Evolutionary conservation across 2,888 invertebrate species (phyloP).

Genomic region (Craniophora ligustri): DNA sequence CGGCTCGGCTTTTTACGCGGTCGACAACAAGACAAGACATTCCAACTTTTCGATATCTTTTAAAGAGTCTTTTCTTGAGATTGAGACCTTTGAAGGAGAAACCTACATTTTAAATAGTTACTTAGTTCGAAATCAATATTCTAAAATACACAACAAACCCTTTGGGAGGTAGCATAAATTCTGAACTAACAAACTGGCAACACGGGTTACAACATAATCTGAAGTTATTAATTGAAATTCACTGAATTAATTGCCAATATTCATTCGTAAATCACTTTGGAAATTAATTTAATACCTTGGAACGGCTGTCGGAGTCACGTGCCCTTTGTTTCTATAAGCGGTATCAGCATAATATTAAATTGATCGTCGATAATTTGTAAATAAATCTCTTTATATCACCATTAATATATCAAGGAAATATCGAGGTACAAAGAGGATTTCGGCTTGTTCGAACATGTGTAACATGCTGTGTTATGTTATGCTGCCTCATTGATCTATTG

Average conservation of each 20-base stretch:
- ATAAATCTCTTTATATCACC: constrained; percentile 24
- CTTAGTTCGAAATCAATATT: constrained; percentile 2
- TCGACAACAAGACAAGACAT: no score
- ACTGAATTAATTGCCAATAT: constrained; percentile 41
- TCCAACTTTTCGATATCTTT: no score
- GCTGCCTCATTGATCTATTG: no score
- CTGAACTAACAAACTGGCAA: constrained; percentile 17
- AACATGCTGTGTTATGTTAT: no score
- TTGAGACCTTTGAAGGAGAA: constrained; percentile 58
- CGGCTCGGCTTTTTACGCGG: no score
- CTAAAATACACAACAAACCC: constrained; percentile 4
- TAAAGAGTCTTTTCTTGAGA: constrained; percentile 55
- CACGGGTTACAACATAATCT: constrained; percentile 24
- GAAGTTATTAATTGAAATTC: constrained; percentile 39
- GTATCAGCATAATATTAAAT: constrained; percentile 43
- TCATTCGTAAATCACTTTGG: constrained; percentile 47
- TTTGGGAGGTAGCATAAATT: constrained; percentile 6
- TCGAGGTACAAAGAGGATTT: no score
- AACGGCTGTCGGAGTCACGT: constrained; percentile 44
- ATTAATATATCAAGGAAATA: background rate
- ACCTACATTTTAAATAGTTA: no score
- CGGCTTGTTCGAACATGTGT: no score
- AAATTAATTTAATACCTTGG: constrained; percentile 54
- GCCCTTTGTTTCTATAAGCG: constrained; percentile 41
- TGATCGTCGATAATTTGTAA: constrained; percentile 44